phyloP scores from a whole-genome alignment of 2,888 invertebrate genomes.

The Ceramica pisi region DNA sequence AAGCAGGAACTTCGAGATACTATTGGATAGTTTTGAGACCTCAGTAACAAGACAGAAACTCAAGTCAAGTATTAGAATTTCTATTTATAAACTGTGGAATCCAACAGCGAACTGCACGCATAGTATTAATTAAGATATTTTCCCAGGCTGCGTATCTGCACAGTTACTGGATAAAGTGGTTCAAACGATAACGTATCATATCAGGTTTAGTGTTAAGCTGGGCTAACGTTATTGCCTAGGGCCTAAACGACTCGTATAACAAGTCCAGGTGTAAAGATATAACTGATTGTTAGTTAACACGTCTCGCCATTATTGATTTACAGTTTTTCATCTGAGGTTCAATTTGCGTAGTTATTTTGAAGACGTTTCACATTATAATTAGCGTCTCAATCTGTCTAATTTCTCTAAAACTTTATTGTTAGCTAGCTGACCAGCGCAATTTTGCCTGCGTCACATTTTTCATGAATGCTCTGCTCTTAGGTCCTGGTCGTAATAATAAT shows the following conservation, averaged over 20 bases:
- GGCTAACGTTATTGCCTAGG: constrained; percentile 2
- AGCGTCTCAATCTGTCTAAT: background rate
- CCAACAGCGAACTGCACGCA: background rate
- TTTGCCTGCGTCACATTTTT: too few relatives aligned
- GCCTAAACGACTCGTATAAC: background rate
- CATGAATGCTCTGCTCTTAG: too few relatives aligned
- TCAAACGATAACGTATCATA: constrained; percentile 41
- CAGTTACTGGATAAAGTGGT: constrained; percentile 32
- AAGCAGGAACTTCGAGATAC: background rate
- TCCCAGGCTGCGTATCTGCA: constrained; percentile 32
- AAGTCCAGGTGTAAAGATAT: constrained; percentile 6
- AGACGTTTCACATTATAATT: background rate
- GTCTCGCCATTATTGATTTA: background rate
- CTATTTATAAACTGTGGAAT: constrained; percentile 18
- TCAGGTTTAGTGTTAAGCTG: constrained; percentile 51
- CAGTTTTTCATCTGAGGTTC: background rate
- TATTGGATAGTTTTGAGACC: background rate
- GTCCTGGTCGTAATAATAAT: too few relatives aligned
- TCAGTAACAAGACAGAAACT: background rate
- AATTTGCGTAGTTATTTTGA: background rate
- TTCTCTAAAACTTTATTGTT: background rate
- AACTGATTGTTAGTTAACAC: constrained; percentile 21
- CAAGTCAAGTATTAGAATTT: background rate
- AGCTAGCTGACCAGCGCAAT: too few relatives aligned
- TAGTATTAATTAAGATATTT: constrained; percentile 45